These are phyloP conservation scores for Hypomesus transpacificus DNA, from an alignment of 2,113 vertebrate genomes.

Conservation along the genomic window DNA sequence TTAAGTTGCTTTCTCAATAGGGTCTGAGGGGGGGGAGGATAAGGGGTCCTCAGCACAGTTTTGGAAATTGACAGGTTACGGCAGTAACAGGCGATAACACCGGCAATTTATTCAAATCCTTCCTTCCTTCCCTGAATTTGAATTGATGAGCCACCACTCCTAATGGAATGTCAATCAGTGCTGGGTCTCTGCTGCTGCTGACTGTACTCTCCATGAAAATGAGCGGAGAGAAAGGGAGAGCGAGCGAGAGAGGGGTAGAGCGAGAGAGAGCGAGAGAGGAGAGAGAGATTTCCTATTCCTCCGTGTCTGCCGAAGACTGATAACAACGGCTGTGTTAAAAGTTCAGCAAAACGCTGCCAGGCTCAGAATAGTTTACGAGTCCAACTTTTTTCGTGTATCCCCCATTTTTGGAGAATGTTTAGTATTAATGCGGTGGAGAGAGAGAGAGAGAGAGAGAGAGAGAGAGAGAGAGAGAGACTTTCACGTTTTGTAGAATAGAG, in stretches of 20 bases:
- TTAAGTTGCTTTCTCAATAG: conserved; percentile 59
- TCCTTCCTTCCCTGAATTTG: conserved; percentile 60
- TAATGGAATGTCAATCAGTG: conserved; percentile 74
- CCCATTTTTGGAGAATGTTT: conserved; percentile 41
- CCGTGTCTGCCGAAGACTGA: conserved; percentile 70
- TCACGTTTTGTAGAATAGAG: too few relatives aligned
- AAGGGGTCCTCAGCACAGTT: conserved; percentile 57
- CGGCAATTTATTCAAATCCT: conserved; percentile 77
- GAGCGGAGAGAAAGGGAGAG: conserved; percentile 44
- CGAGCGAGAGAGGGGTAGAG: conserved; percentile 17
- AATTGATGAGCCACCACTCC: conserved; percentile 69
- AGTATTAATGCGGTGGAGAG: conserved; percentile 21
- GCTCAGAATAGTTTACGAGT: conserved; percentile 63
- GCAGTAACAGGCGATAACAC: conserved; percentile 67
- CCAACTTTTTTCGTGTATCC: conserved; percentile 47
- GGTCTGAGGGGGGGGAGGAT: conserved; percentile 60
- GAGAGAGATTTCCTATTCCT: conserved; percentile 57
- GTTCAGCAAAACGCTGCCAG: conserved; percentile 64
- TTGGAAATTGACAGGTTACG: conserved; percentile 67
- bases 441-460: too few relatives aligned
- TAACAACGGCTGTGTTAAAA: conserved; percentile 70
- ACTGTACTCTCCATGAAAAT: conserved; percentile 64
- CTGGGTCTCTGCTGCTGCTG: conserved; percentile 59
- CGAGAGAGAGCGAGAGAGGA: conserved; percentile 15
- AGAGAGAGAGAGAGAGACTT: too few relatives aligned